Evolutionary conservation across 2,113 vertebrate species (phyloP).

Genomic region (Crotalus tigris): DNA sequence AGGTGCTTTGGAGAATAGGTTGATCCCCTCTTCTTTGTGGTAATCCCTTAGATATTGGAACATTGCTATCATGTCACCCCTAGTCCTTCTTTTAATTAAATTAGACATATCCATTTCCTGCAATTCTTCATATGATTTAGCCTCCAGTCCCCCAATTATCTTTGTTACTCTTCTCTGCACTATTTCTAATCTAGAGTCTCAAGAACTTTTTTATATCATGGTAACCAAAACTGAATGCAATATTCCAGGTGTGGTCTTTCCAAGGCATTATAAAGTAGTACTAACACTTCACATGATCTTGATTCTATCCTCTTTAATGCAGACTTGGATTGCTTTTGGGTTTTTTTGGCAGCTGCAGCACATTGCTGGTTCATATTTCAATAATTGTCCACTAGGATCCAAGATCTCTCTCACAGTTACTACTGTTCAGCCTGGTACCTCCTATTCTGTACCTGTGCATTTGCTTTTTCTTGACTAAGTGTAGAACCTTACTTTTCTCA

Average conservation of each 20-base stretch:
- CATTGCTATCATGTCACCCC: too few relatives aligned
- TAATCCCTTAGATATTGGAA: too few relatives aligned
- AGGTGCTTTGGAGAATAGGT: background rate
- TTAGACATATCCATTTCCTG: too few relatives aligned
- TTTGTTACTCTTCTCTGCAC: too few relatives aligned
- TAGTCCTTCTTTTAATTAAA: too few relatives aligned
- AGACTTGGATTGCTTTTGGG: too few relatives aligned
- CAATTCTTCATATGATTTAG: too few relatives aligned
- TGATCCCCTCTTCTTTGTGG: too few relatives aligned
- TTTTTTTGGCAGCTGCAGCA: background rate
- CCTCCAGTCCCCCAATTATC: too few relatives aligned
- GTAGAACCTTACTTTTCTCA: background rate
- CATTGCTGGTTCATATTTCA: background rate
- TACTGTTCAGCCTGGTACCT: background rate
- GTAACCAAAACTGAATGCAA: background rate
- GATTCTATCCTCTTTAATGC: background rate
- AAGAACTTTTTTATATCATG: background rate
- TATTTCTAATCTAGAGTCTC: background rate
- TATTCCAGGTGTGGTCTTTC: background rate
- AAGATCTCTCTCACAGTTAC: background rate
- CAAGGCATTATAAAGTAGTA: background rate
- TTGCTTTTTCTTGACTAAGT: background rate
- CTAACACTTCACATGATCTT: background rate
- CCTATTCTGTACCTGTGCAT: background rate
- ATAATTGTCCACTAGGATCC: background rate